Evolutionary conservation across 2,113 vertebrate species (phyloP).

Genomic region (Ceyx melanurus): DNA sequence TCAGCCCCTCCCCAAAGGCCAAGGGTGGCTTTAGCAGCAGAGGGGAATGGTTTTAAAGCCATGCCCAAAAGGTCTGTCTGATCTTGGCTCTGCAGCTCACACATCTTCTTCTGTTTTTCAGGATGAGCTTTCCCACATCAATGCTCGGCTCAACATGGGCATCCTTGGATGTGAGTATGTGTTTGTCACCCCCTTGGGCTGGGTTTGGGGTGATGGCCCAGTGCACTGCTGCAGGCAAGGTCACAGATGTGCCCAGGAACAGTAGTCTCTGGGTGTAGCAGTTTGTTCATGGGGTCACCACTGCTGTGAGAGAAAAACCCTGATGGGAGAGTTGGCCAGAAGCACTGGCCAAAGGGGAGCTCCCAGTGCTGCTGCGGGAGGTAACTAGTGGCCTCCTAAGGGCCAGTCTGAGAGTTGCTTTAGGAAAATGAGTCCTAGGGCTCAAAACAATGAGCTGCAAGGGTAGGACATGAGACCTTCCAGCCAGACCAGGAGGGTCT

Average conservation of each 20-base stretch:
- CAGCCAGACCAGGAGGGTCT: not conserved
- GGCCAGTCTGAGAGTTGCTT: not conserved
- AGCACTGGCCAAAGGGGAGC: not conserved
- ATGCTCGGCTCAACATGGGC: conserved; percentile 97
- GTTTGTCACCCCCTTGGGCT: not conserved
- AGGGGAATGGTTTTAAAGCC: not conserved
- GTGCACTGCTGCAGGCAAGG: not conserved
- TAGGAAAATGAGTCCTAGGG: not conserved
- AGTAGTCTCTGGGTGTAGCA: not conserved
- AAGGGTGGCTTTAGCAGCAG: not conserved
- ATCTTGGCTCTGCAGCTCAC: not conserved
- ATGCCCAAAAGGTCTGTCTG: not conserved
- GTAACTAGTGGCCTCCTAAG: not conserved
- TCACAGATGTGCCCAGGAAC: not conserved
- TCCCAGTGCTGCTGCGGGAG: not conserved
- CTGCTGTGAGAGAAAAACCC: not conserved
- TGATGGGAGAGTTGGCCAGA: not conserved
- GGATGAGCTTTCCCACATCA: conserved; percentile 98
- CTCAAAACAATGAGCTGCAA: not conserved
- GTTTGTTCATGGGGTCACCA: not conserved
- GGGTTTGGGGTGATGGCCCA: not conserved
- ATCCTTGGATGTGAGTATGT: conserved; percentile 96
- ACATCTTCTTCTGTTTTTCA: conserved; percentile 55
- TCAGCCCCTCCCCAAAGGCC: not conserved
- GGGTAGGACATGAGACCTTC: not conserved